phyloP scores from a whole-genome alignment of 2,888 invertebrate genomes.

The Nymphalis urticae region DNA sequence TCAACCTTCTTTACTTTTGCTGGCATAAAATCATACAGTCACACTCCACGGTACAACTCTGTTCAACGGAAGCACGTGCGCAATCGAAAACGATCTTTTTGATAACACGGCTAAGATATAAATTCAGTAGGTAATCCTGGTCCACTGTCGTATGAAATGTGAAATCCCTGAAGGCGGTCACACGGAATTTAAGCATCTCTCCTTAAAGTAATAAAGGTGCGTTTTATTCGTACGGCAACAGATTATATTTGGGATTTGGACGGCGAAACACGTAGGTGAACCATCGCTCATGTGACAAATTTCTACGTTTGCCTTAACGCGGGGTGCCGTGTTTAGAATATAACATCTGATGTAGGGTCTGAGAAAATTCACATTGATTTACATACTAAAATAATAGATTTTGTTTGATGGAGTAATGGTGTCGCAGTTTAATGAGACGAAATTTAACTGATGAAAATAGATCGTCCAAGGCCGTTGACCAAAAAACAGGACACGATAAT shows the following conservation, averaged over 20 bases:
- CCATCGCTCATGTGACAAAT: conserved; percentile 83
- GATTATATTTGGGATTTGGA: conserved; percentile 80
- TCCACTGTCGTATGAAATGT: conserved; percentile 67
- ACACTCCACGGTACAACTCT: conserved; percentile 64
- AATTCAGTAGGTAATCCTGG: conserved; percentile 70
- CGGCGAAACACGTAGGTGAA: conserved; percentile 79
- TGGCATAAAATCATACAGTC: conserved; percentile 79
- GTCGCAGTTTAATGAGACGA: conserved; percentile 5
- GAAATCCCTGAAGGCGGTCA: conserved; percentile 65
- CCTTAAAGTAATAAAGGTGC: conserved; percentile 80
- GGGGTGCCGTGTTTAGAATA: conserved; percentile 79
- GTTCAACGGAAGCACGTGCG: conserved; percentile 47
- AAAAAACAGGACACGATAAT: neutral
- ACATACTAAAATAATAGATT: conserved; percentile 60
- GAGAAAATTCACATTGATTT: conserved; percentile 73
- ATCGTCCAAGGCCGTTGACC: neutral
- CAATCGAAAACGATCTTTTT: conserved; percentile 70
- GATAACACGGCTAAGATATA: conserved; percentile 73
- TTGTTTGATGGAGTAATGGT: conserved; percentile 40
- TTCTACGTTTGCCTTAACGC: conserved; percentile 81
- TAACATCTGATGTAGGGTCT: conserved; percentile 66
- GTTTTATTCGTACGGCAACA: conserved; percentile 74
- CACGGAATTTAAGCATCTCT: conserved; percentile 77
- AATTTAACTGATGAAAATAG: neutral
- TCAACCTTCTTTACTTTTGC: conserved; percentile 81